A percentile compares a stretch with the other conserved stretches of the same genome.
Evolutionary conservation across 1,140 invertebrate species (phyloP).

Genomic region (Drosophila pseudoobscura): DNA sequence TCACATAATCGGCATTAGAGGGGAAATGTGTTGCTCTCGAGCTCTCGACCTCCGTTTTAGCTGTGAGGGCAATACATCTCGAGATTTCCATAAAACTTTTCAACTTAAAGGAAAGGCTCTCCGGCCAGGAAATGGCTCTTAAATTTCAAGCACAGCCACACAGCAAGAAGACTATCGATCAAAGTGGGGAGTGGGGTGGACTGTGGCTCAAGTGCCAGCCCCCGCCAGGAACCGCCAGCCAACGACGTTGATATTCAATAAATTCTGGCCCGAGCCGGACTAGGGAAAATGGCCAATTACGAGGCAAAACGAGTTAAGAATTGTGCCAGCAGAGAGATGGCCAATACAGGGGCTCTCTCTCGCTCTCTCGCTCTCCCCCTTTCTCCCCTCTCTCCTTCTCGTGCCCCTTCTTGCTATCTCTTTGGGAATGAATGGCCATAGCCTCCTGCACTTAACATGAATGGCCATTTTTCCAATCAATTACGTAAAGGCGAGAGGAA

Average conservation of each 20-base stretch:
- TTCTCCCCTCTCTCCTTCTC: not conserved
- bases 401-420: conserved; percentile 13
- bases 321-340: conserved; percentile 50
- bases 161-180: conserved; percentile 53
- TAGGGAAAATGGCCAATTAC: conserved; percentile 77
- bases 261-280: conserved; percentile 54
- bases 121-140: conserved; percentile 26
- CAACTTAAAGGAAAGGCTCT: conserved; percentile 32
- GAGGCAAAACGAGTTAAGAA: conserved; percentile 75
- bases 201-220: too few species aligned
- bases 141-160: conserved; percentile 28
- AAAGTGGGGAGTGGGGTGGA: conserved; percentile 22
- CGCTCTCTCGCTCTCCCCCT: not conserved
- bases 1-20: too few species aligned
- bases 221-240: conserved; percentile 19
- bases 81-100: conserved; percentile 6
- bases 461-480: conserved; percentile 79
- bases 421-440: conserved; percentile 41
- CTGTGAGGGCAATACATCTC: conserved; percentile 33
- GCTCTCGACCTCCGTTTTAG: conserved; percentile 2
- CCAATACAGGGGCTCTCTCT: conserved; percentile 3
- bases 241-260: conserved; percentile 68
- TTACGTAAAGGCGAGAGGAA: conserved; percentile 41
- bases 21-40: not conserved
- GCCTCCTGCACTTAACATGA: conserved; percentile 69